Base-by-base conservation (phyloP, 2,797 vertebrate genomes). In the Characodon lateralis region DNA sequence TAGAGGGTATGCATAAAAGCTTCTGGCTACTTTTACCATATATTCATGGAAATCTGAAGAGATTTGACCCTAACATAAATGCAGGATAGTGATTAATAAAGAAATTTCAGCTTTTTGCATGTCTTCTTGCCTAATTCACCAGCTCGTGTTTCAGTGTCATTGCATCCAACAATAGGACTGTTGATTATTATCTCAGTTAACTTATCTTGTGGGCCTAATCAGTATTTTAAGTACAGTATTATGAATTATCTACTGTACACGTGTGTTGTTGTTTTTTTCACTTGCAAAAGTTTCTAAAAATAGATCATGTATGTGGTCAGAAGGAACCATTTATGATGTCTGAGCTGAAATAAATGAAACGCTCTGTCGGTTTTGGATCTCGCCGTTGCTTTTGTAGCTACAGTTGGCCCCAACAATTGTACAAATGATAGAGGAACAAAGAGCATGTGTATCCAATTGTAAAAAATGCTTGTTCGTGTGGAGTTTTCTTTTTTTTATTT, bases 371-470 rank as follows among this genome's bases (percentile, higher is more conserved):
- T 74, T 73, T 56, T 81, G 77, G 75, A 76, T 55, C 35, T 28
- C 26, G n/a, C 65, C 28, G 68, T 53, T 79, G 70, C 82, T 86
- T 56, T 76, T 41, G 50, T 82, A 78, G 72, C 75, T 73, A 35
- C 53, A 79, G 74, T 76, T 87, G 77, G 81, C 73, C 8, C 2
- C 68, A 68, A 59, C 79, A 85, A 35, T 46, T 70, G 46, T 46
- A 20, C 39, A 20, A 55, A 85, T 85, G 77, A 78, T 85, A n/a
- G 71, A 58, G 63, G 9, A 70, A 80, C 43, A 3, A 48, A 71
- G 39, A 76, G 55, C 5, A 59, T 71, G 55, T 61, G 53, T 16
- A 61, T 79, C 43, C 85, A 71, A 90, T 87, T 78, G 70, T 84
- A 76, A 87, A 72, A 78, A 76, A 86, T 85, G 28, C 48, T 12